These are phyloP conservation scores for Heteropelma amictum DNA, from an alignment of 2,888 invertebrate species.

Conservation along the genomic window DNA sequence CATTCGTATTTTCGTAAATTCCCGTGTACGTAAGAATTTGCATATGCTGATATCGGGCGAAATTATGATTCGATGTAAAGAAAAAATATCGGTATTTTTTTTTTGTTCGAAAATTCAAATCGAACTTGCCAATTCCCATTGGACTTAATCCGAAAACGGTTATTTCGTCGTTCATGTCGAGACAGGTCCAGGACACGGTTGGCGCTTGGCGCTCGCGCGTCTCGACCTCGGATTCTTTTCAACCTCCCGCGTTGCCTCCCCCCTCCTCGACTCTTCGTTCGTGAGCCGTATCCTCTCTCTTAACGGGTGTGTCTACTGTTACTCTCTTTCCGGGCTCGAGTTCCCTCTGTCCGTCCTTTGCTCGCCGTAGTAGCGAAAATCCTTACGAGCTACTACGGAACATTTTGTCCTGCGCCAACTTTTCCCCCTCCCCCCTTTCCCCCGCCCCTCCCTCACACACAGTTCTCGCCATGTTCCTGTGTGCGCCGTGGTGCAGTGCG, in stretches of 20 bases:
- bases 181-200: slow-evolving; percentile 49
- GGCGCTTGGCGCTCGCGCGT: slow-evolving; percentile 21
- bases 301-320: slow-evolving; percentile 49
- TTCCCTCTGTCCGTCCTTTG: slow-evolving; percentile 25
- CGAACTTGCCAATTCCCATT: background rate
- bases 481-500: slow-evolving; percentile 34
- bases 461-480: slow-evolving; percentile 7
- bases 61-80: too few relatives aligned
- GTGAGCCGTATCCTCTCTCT: slow-evolving; percentile 8
- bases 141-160: slow-evolving; percentile 17
- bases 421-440: background rate
- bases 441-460: background rate
- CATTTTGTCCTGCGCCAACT: too few relatives aligned
- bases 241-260: background rate
- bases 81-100: too few relatives aligned
- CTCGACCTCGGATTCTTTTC: slow-evolving; percentile 29
- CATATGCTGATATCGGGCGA: too few relatives aligned
- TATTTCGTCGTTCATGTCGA: slow-evolving; percentile 36
- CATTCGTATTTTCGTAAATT: too few relatives aligned
- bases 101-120: background rate
- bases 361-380: slow-evolving; percentile 42
- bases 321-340: slow-evolving; percentile 33
- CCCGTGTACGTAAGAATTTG: too few relatives aligned
- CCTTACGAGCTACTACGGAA: slow-evolving; percentile 40
- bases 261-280: slow-evolving; percentile 9